A percentile compares a stretch with the other conserved stretches of the same genome.
These are phyloP conservation scores for Cosmia trapezina DNA, from an alignment of 2,888 invertebrate genomes.

Conservation along the genomic window DNA sequence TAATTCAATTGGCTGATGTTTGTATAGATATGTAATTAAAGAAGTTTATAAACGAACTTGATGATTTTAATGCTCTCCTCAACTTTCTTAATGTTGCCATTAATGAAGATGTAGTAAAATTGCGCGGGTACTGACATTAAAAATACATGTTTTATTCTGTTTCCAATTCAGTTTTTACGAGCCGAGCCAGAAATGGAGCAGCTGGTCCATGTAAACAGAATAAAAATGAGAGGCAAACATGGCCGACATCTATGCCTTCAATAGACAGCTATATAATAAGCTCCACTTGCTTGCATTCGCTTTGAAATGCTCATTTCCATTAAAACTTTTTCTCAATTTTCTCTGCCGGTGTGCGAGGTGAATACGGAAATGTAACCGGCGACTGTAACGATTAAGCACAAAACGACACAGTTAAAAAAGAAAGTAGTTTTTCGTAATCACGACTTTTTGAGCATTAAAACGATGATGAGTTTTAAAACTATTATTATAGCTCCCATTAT, in stretches of 20 bases:
- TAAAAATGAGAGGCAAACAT: constrained; percentile 81
- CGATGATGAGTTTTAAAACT: constrained; percentile 36
- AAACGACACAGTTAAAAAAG: constrained; percentile 43
- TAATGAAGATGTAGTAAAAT: constrained; percentile 67
- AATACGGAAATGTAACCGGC: constrained; percentile 51
- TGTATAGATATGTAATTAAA: constrained; percentile 89
- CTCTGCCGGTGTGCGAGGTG: constrained; percentile 55
- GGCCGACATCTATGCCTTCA: constrained; percentile 76
- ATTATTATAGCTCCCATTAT: constrained; percentile 44
- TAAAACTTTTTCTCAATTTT: constrained; percentile 71
- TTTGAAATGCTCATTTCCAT: constrained; percentile 74
- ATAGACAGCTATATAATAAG: constrained; percentile 74
- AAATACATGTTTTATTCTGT: constrained; percentile 82
- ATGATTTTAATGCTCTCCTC: constrained; percentile 63
- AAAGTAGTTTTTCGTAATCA: constrained; percentile 48
- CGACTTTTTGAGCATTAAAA: constrained; percentile 36
- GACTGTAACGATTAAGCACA: constrained; percentile 38
- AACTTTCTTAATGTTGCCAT: constrained; percentile 56
- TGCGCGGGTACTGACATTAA: constrained; percentile 72
- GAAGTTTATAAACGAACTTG: constrained; percentile 84
- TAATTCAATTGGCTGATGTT: constrained; percentile 88
- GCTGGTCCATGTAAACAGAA: constrained; percentile 85
- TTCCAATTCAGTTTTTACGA: constrained; percentile 86
- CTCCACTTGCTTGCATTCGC: constrained; percentile 69
- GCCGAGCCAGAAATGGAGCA: constrained; percentile 78